Base-by-base conservation (phyloP, 2,888 invertebrate species). In the Brenthis daphne region DNA sequence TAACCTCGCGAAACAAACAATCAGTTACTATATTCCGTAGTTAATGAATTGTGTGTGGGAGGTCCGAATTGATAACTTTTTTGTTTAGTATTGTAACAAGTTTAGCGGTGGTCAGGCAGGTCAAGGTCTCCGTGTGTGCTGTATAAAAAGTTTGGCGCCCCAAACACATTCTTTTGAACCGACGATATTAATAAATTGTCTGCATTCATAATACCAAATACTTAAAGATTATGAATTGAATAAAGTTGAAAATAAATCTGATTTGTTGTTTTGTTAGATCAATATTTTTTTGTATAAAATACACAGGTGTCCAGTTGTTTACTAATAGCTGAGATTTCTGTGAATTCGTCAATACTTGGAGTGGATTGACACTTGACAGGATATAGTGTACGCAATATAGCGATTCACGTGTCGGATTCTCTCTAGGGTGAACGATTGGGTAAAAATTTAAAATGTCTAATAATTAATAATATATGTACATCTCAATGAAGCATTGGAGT, bases 21-120 rank as follows among this genome's bases (percentile, higher is more conserved):
- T 37, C 37, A 37, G 37, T 29, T 6, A 37, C 6, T 37, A 43
- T 43, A 43, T 8, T 43, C 37, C 11, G 11, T 43, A 3, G 24
- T n/a, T 33, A 37, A 43, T 14, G 29, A 12, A 14, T 24, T 14
- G 33, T 14, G n/a, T 63, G 37, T 53, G 47, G 50, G 37, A 53
- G 47, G 50, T 37, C 55, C 57, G 77, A 83, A 82, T 84, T 82
- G 85, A 88, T 88, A 86, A 89, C 86, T 88, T 88, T 89, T 88
- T 86, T 86, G 88, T 88, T 88, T 86, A 82, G 80, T 77, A 79
- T 80, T 78, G 84, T 80, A 85, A 87, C 89, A 82, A 85, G 89
- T 89, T 87, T 84, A 79, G 75, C 77, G 79, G 80, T 80, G 80
- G 81, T 80, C 85, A 82, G 84, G 73, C 87, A 76, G 88, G 89